Evolutionary conservation across 2,797 vertebrate genomes (phyloP), one percentile per base, ranked within the genome.

Genomic region (Coilia nasus): DNA sequence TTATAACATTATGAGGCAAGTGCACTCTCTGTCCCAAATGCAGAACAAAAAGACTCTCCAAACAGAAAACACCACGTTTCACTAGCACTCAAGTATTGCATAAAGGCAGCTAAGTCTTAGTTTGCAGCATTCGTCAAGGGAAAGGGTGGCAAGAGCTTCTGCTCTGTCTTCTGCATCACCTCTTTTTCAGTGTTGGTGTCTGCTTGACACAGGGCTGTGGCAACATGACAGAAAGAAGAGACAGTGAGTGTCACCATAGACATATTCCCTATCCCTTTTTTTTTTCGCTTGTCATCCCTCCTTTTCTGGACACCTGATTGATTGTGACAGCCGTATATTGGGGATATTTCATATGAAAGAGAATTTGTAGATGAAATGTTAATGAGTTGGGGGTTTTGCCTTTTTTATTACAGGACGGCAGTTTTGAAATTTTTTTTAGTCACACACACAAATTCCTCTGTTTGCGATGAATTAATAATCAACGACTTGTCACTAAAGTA

Each of bases 401-500:
- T 95, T 97, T 97, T 95, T 97, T 96, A 97, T 96, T 97, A 97
- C 95, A 97, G 96, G 95, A 44, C 96, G 93, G 95, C 96, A 97
- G 96, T 97, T 96, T 97, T 97, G 96, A 97, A 96, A 95, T 96
- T 97, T 97, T 97, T 78, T 98, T 98, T 97, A 97, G 96, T 95
- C 96, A 95, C 95, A 96, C 95, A 94, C 95, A 94, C 95, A 97
- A 97, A 97, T 96, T 97, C 95, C 95, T 96, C 96, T 96, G 97
- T 98, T 97, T 97, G 96, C 96, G 92, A 95, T 98, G 96, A 97
- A 97, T 97, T 97, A 97, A 96, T 97, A 95, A 97, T 97, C 95
- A n/a, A 94, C 94, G 94, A 92, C 95, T 95, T 96, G 96, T 96
- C 96, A 97, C 94, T 95, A 96, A 95, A 96, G 96, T 96, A 96